A percentile compares a stretch with the other conserved stretches of the same genome.
Conservation (phyloP, 2,113 vertebrate species). For the Pluvianellus socialis region DNA sequence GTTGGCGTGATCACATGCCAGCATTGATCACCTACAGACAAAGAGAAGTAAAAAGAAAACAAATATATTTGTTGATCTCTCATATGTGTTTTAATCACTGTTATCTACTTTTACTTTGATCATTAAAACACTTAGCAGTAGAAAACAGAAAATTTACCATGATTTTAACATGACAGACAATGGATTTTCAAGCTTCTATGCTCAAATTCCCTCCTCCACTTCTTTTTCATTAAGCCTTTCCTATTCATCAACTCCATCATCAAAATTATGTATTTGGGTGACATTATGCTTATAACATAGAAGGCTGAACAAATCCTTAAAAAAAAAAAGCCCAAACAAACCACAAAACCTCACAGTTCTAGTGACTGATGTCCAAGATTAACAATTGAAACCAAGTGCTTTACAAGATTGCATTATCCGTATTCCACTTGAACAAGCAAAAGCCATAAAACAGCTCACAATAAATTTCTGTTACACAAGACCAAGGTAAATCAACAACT, state of each 20-base stretch:
- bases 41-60: neutral
- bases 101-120: neutral
- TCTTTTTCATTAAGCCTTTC: neutral
- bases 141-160: neutral
- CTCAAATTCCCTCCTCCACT: fast-evolving
- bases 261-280: neutral
- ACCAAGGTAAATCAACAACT: conserved; percentile 1
- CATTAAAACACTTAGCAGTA: neutral
- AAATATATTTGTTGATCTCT: neutral
- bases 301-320: neutral
- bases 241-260: neutral
- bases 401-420: neutral
- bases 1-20: neutral
- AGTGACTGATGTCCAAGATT: neutral
- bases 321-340: neutral
- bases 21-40: neutral
- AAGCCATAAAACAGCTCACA: neutral
- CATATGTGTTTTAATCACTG: neutral
- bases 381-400: neutral
- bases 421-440: neutral
- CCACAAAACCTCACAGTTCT: neutral
- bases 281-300: neutral
- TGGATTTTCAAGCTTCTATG: neutral
- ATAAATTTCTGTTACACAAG: conserved; percentile 5
- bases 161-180: neutral